Evolutionary conservation across 2,797 vertebrate genomes (phyloP).

Genomic region (Sebastes taczanowskii): DNA sequence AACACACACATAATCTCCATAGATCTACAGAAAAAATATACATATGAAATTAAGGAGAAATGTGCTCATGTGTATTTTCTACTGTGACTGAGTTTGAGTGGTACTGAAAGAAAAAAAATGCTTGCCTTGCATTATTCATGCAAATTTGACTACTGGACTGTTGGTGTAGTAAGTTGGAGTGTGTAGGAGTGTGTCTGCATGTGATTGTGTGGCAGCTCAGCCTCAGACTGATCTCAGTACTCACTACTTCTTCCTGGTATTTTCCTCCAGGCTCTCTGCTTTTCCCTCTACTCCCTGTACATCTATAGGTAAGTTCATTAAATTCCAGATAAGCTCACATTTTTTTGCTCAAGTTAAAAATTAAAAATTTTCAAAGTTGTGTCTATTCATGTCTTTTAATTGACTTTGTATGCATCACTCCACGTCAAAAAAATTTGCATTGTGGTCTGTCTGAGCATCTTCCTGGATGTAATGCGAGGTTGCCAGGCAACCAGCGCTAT

Average conservation of each 20-base stretch:
- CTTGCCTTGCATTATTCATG: neutral
- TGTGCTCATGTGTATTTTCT: neutral
- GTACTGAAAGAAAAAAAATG: neutral
- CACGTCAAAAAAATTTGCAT: neutral
- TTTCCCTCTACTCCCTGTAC: neutral
- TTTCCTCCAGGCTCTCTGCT: neutral
- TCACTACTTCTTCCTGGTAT: neutral
- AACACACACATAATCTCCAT: neutral
- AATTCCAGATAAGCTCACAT: neutral
- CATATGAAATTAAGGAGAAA: neutral
- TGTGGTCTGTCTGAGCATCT: neutral
- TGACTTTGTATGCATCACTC: neutral
- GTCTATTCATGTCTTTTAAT: neutral
- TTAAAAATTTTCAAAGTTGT: rapidly evolving
- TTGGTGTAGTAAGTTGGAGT: neutral
- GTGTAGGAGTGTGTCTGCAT: neutral
- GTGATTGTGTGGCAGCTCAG: neutral
- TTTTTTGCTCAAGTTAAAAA: neutral
- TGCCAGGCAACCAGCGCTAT: neutral
- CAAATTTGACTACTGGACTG: neutral
- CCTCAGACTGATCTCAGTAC: neutral
- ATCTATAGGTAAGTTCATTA: neutral
- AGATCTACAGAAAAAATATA: neutral
- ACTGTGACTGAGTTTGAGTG: neutral
- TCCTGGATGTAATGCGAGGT: neutral